Evolutionary conservation across 2,888 invertebrate species (phyloP), one percentile per base, ranked within the genome.

Genomic region (Leucozona laternaria): DNA sequence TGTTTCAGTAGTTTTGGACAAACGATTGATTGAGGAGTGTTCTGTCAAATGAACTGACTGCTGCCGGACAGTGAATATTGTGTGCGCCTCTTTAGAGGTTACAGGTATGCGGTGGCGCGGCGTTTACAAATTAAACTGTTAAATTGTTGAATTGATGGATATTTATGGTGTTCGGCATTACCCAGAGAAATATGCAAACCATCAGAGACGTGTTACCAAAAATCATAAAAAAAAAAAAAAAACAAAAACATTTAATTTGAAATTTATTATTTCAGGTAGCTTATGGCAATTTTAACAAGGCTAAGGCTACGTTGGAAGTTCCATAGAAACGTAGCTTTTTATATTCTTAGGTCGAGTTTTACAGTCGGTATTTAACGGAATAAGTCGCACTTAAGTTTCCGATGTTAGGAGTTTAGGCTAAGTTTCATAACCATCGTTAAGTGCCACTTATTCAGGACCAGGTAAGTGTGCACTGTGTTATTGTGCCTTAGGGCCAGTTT

Each of bases 101-200:
- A 13, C 2, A 57, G 83, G 70, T 79, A 83, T 79, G 70, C 62
- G 83, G 83, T 75, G 83, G 79, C 75, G 70, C 62, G 83, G 83
- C 79, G 83, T 79, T 84, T 84, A 84, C 83, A 84, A 84, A 84
- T 84, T 84, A 84, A 84, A 84, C 83, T 84, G 83, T 84, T 84
- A 84, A 84, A 45, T 53, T 55, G 4, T 43, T 60, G 62, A 28
- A 73, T 73, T 73, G 73, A 73, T 72, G 60, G 60, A 20, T 17
- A 58, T 37, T 37, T 57, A 57, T 43, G 37, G 66, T n/a, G 31
- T 62, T 73, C 55, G 62, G 73, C 28, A 55, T 68, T 73, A 40
- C 58, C 68, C 70, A 50, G 45, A 48, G 11, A 10, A 37, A 48
- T 11, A 58, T 53, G 55, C 43, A 43, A 55, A 53, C 4, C 5